Evolutionary conservation across 2,888 invertebrate species (phyloP).

Genomic region (Diadromus collaris): DNA sequence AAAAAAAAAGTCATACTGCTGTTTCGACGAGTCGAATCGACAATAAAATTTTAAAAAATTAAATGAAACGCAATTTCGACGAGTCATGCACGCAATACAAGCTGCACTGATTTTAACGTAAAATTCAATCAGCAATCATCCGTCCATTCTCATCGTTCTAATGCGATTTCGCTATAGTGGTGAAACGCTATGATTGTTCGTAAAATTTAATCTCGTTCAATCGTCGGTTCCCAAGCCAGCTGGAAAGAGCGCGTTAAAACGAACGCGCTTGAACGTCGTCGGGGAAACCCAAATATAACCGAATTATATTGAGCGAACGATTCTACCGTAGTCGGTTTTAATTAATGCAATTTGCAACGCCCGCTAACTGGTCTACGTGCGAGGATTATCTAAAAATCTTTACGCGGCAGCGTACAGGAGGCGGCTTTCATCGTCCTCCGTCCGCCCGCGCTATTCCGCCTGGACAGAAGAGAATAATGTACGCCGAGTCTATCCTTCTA

Average conservation of each 20-base stretch:
- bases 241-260: conserved; percentile 15
- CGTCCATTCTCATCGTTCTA: conserved; percentile 1
- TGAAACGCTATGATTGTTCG: conserved; percentile 30
- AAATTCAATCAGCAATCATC: conserved; percentile 35
- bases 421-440: conserved; percentile 27
- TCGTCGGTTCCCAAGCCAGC: conserved; percentile 6
- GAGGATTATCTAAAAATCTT: conserved; percentile 64
- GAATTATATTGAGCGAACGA: conserved; percentile 65
- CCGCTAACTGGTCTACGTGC: conserved; percentile 66
- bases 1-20: neutral
- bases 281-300: conserved; percentile 63
- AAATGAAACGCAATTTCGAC: neutral
- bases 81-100: neutral
- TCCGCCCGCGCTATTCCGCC: neutral
- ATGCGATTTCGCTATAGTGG: conserved; percentile 1
- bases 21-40: conserved; percentile 11
- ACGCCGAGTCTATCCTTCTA: neutral
- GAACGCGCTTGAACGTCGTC: conserved; percentile 32
- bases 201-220: conserved; percentile 39
- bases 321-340: conserved; percentile 66
- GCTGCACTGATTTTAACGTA: conserved; percentile 9
- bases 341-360: conserved; percentile 70
- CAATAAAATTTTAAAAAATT: conserved; percentile 8
- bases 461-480: too few species aligned
- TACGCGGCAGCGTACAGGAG: conserved; percentile 29